phyloP scores from a whole-genome alignment of 2,797 vertebrate genomes.

The Graptemys geographica region DNA sequence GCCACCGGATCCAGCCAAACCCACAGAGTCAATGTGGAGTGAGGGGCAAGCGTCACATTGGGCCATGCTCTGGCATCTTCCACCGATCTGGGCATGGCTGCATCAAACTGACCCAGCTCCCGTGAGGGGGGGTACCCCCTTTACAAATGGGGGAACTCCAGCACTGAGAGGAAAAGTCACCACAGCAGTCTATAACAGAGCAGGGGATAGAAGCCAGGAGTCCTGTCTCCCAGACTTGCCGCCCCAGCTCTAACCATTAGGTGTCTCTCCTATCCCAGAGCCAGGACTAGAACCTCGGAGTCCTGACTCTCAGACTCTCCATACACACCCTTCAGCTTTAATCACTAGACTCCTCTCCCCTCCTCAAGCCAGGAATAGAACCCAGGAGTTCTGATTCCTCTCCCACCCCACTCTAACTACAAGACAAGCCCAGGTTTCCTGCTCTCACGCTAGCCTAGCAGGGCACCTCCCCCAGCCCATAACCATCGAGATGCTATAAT shows the following conservation, averaged over 20 bases:
- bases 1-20: not conserved
- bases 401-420: not conserved
- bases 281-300: not conserved
- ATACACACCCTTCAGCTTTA: not conserved
- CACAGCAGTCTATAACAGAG: rapidly evolving
- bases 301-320: not conserved
- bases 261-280: not conserved
- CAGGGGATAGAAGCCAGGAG: not conserved
- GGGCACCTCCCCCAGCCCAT: not conserved
- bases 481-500: not conserved
- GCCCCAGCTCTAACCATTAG: not conserved
- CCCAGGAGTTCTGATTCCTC: not conserved
- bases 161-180: not conserved
- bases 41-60: not conserved
- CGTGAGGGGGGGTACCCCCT: not conserved
- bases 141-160: not conserved
- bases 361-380: not conserved
- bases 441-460: not conserved
- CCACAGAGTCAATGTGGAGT: not conserved
- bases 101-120: not conserved
- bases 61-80: not conserved
- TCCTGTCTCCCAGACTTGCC: rapidly evolving
- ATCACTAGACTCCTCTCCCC: not conserved
- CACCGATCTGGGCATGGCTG: not conserved
- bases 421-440: not conserved